phyloP scores from a whole-genome alignment of 2,797 vertebrate genomes.

The Anniella stebbinsi region DNA sequence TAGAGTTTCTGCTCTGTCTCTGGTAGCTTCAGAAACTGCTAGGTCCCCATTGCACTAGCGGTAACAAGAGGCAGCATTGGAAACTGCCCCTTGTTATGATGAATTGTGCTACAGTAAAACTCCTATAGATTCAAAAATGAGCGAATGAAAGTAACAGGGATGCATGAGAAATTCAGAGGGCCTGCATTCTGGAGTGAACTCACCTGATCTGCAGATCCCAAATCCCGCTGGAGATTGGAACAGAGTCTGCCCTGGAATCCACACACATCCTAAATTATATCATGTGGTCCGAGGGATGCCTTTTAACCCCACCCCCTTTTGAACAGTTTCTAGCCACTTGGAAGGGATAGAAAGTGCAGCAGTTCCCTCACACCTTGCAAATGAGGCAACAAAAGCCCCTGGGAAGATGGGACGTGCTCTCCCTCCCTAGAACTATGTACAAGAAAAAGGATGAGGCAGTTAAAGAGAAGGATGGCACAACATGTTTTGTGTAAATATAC shows the following conservation, averaged over 20 bases:
- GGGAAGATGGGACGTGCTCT: not conserved
- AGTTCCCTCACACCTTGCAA: not conserved
- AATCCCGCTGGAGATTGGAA: not conserved
- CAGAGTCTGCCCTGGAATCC: not conserved
- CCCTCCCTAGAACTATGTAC: not conserved
- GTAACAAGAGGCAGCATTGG: too few species aligned
- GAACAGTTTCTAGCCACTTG: not conserved
- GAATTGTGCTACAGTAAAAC: not conserved
- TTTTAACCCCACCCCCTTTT: not conserved
- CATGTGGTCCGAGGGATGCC: not conserved
- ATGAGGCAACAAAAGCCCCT: not conserved
- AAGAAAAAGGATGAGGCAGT: not conserved
- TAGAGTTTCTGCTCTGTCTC: too few species aligned
- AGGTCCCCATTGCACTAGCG: too few species aligned
- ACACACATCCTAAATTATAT: not conserved
- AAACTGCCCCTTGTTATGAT: not conserved
- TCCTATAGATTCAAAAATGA: not conserved
- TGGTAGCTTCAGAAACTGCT: too few species aligned
- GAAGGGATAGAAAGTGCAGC: not conserved
- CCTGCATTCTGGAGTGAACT: not conserved
- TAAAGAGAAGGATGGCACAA: too few species aligned
- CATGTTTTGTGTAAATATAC: too few species aligned
- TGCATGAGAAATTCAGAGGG: too few species aligned
- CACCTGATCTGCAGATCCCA: not conserved
- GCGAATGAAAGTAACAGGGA: too few species aligned